Conservation (phyloP, 2,888 invertebrate species). For the Hypena proboscidalis region DNA sequence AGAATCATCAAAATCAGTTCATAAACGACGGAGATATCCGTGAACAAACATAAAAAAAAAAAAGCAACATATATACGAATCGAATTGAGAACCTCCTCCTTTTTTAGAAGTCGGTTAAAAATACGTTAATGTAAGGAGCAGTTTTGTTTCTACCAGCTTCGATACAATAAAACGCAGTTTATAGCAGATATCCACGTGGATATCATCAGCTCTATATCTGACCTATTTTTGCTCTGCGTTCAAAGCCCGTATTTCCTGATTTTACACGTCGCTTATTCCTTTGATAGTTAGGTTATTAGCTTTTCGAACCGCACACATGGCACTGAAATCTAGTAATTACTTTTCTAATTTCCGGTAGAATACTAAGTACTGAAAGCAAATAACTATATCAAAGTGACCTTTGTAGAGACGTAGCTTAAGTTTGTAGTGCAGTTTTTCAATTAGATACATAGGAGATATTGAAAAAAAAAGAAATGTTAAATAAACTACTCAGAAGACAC, state of each 20-base stretch:
- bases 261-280: background rate
- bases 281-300: background rate
- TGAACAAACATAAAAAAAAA: too few species aligned
- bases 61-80: too few species aligned
- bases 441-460: too few species aligned
- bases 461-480: too few species aligned
- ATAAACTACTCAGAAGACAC: too few species aligned
- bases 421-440: too few species aligned
- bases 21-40: too few species aligned
- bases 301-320: slow-evolving; percentile 1
- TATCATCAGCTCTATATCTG: background rate
- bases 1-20: too few species aligned
- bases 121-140: slow-evolving; percentile 35
- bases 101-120: slow-evolving; percentile 26
- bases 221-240: background rate
- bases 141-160: slow-evolving; percentile 26
- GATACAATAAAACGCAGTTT: slow-evolving; percentile 24
- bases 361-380: slow-evolving; percentile 26
- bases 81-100: too few species aligned
- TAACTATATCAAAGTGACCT: too few species aligned
- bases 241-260: background rate
- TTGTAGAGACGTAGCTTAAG: background rate
- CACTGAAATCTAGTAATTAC: slow-evolving; percentile 22
- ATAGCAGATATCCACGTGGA: slow-evolving; percentile 5
- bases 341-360: slow-evolving; percentile 21